These are phyloP conservation scores for Sebastes aleutianus DNA, from an alignment of 2,797 vertebrate species.

Conservation along the genomic window DNA sequence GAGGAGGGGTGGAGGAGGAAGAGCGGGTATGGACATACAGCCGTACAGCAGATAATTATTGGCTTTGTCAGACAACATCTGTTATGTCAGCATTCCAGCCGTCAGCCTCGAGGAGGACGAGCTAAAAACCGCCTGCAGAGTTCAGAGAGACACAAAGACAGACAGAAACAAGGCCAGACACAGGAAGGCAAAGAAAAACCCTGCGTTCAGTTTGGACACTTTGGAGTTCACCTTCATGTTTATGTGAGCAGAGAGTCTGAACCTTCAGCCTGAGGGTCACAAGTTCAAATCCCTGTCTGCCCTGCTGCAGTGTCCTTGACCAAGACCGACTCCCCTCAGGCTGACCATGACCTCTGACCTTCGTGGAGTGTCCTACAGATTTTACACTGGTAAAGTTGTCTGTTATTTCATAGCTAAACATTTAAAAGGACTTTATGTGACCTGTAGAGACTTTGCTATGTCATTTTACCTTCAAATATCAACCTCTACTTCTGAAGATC, in stretches of 20 bases:
- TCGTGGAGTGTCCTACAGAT: background rate
- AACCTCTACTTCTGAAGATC: background rate
- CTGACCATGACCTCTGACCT: constrained; percentile 61
- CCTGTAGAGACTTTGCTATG: background rate
- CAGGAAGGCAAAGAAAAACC: background rate
- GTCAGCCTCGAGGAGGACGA: constrained; percentile 59
- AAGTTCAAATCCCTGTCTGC: constrained; percentile 58
- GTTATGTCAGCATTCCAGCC: constrained; percentile 76
- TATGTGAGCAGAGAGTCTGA: constrained; percentile 16
- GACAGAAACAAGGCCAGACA: constrained; percentile 31
- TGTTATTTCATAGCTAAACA: background rate
- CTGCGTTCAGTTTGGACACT: background rate
- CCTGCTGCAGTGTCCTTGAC: constrained; percentile 55
- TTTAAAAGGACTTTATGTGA: background rate
- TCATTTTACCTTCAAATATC: background rate
- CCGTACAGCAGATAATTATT: constrained; percentile 69
- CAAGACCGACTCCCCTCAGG: constrained; percentile 32
- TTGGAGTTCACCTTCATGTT: constrained; percentile 25
- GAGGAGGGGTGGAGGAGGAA: constrained; percentile 4
- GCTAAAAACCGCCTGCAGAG: constrained; percentile 49
- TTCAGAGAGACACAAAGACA: constrained; percentile 10
- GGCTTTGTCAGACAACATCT: constrained; percentile 77
- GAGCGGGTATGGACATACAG: constrained; percentile 54
- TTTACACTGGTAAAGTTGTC: background rate
- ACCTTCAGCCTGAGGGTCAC: constrained; percentile 12